These are phyloP conservation scores for Calameuta filiformis DNA, from an alignment of 2,888 invertebrate genomes.

Conservation along the genomic window DNA sequence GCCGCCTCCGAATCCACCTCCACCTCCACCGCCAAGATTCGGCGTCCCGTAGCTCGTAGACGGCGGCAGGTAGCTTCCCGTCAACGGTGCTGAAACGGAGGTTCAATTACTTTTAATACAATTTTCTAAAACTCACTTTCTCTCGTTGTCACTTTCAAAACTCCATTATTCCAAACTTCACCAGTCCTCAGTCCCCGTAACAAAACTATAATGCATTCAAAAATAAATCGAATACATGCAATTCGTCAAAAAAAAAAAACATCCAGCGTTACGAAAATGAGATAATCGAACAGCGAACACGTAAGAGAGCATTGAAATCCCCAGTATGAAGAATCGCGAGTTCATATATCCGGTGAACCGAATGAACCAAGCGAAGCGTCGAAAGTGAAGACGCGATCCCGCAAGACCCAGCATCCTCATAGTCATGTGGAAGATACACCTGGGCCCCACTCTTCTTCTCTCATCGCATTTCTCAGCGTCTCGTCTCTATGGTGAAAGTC, in stretches of 20 bases:
- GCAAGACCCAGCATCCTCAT: too few species aligned
- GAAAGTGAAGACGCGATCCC: not conserved
- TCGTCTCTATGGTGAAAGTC: conserved; percentile 36
- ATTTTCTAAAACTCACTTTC: not conserved
- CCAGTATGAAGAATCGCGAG: too few species aligned
- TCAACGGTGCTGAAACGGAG: conserved; percentile 67
- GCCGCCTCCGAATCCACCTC: conserved; percentile 42
- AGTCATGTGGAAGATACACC: not conserved
- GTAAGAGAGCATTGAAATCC: too few species aligned
- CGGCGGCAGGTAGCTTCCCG: conserved; percentile 73
- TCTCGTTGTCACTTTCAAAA: conserved; percentile 22
- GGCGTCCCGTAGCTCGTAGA: conserved; percentile 68
- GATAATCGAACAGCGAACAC: too few species aligned
- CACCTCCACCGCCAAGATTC: conserved; percentile 43
- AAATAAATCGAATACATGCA: not conserved
- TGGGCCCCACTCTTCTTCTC: conserved; percentile 10
- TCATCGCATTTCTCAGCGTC: conserved; percentile 4
- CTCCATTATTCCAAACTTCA: conserved; percentile 9
- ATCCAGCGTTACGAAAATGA: not conserved
- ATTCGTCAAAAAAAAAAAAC: conserved; percentile 34
- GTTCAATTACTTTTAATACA: conserved; percentile 9
- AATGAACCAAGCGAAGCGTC: not conserved
- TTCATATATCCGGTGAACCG: not conserved
- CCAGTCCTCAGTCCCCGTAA: not conserved
- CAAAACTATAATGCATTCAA: too few species aligned